Evolutionary conservation across 64 coral and sea anemone species (phyloP).

Genomic region (Montipora foliosa): DNA sequence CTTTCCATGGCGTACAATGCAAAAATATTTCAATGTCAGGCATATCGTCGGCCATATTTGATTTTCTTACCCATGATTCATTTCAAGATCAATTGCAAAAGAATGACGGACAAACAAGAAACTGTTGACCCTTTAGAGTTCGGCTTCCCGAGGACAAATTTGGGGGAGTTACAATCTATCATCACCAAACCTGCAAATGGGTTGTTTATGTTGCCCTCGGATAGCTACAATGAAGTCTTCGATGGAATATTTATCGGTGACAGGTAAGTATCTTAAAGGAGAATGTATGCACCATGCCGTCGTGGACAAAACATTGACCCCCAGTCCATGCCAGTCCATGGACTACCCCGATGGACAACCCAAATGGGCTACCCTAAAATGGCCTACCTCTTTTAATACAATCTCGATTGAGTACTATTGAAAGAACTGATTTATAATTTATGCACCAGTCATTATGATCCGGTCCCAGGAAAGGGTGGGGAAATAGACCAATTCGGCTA

Average conservation of each 20-base stretch:
- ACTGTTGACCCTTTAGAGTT: too few species aligned
- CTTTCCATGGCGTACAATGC: not conserved
- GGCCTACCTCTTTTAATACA: too few species aligned
- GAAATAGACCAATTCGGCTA: too few species aligned
- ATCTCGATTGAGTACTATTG: too few species aligned
- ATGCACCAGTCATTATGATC: too few species aligned
- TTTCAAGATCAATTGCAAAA: not conserved
- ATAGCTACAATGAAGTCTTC: conserved; percentile 79
- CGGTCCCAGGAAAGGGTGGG: too few species aligned
- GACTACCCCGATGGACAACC: too few species aligned
- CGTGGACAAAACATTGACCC: too few species aligned
- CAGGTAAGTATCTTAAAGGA: conserved; percentile 50
- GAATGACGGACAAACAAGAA: not conserved
- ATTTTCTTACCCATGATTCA: not conserved
- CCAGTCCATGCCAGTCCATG: too few species aligned
- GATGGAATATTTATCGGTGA: conserved; percentile 77
- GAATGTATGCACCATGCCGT: too few species aligned
- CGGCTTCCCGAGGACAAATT: not conserved
- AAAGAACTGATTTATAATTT: too few species aligned
- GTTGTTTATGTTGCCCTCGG: conserved; percentile 16
- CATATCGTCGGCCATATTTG: not conserved
- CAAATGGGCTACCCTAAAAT: too few species aligned
- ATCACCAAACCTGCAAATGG: conserved; percentile 55
- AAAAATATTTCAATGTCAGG: not conserved
- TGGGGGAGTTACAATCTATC: conserved; percentile 41